phyloP scores from a whole-genome alignment of 1,140 invertebrate genomes.

The Caenorhabditis tropicalis region DNA sequence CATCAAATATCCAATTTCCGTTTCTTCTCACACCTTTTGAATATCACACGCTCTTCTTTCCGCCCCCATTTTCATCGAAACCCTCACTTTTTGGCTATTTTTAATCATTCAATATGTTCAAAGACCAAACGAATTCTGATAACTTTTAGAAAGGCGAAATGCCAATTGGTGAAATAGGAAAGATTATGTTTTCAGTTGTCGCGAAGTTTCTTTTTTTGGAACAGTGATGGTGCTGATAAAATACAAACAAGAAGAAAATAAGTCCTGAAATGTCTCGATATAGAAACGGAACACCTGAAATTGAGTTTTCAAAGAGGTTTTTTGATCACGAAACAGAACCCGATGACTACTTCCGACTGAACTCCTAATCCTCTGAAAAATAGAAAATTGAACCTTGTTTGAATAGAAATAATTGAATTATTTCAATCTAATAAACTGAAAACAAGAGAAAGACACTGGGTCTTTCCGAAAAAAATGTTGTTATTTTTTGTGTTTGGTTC shows the following conservation, averaged over 20 bases:
- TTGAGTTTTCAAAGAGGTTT: neutral
- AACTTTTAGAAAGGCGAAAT: too few relatives aligned
- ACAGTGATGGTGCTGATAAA: too few relatives aligned
- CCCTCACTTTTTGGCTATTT: neutral
- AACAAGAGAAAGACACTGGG: neutral
- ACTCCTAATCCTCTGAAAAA: neutral
- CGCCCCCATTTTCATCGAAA: neutral
- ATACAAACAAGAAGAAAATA: neutral
- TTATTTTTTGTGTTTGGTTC: slow-evolving; percentile 28
- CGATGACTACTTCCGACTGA: neutral
- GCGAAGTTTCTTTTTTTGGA: neutral
- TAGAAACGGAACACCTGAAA: neutral
- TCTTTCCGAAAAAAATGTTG: neutral
- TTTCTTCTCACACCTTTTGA: neutral
- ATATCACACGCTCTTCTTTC: neutral
- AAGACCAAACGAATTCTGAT: neutral
- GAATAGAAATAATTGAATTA: neutral
- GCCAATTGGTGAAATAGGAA: neutral
- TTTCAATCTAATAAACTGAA: neutral
- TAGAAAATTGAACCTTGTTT: neutral
- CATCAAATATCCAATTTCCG: slow-evolving; percentile 15
- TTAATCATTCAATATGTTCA: slow-evolving; percentile 4
- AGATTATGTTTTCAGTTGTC: neutral
- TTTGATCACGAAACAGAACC: too few relatives aligned
- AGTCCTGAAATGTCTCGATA: neutral